These are phyloP conservation scores for Heliconius hermathena DNA, from an alignment of 1,140 invertebrate genomes.

Conservation along the genomic window DNA sequence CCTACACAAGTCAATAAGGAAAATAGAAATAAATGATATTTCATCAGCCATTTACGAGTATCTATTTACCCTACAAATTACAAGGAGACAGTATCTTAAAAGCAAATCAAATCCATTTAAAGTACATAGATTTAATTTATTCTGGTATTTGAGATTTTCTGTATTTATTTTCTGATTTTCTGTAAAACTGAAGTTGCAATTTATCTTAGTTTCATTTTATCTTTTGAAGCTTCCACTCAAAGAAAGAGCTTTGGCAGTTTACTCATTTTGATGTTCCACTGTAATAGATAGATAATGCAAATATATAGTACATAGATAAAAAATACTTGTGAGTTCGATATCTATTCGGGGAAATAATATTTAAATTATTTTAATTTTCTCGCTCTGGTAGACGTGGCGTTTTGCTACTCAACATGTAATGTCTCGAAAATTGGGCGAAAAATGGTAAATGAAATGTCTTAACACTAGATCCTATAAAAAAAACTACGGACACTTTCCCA, in stretches of 20 bases:
- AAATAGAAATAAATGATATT: no score
- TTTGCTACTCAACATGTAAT: no score
- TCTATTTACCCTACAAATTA: background rate
- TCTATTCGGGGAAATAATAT: no score
- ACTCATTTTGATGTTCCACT: background rate
- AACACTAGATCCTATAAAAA: no score
- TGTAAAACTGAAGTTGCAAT: background rate
- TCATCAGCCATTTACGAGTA: no score
- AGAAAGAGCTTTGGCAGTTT: constrained; percentile 4
- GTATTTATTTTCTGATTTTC: no score
- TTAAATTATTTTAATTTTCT: background rate
- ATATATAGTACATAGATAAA: background rate
- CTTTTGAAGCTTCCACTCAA: background rate
- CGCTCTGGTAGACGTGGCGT: no score
- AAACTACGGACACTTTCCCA: no score
- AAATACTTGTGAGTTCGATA: background rate
- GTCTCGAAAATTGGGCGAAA: no score
- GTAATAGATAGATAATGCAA: background rate
- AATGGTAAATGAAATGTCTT: no score
- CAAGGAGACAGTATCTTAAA: background rate
- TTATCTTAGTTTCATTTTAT: constrained; percentile 1
- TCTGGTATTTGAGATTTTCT: background rate
- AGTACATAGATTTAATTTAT: background rate
- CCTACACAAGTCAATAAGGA: no score
- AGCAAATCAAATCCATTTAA: no score